A percentile compares a stretch with the other conserved stretches of the same genome.
Evolutionary conservation across 2,797 vertebrate genomes (phyloP).

Genomic region (Nannoperca obscura): DNA sequence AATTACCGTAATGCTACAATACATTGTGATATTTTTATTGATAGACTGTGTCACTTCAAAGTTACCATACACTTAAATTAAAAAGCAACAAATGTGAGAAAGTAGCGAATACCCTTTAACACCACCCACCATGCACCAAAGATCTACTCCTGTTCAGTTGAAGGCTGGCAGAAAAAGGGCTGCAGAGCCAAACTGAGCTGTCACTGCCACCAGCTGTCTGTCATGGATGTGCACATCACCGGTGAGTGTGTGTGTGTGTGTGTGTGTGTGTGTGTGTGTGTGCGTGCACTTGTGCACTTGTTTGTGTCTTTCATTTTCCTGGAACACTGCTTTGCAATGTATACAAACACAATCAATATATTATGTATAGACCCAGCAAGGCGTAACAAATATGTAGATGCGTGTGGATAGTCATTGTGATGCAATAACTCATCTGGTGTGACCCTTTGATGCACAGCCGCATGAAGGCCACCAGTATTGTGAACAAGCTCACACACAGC

Average conservation of each 20-base stretch:
- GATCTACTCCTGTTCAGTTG: slow-evolving; percentile 18
- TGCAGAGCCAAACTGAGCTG: slow-evolving; percentile 33
- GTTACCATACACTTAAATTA: not conserved
- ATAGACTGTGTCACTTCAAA: not conserved
- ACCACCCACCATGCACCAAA: slow-evolving; percentile 14
- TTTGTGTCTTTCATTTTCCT: slow-evolving; percentile 4
- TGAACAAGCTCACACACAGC: slow-evolving; percentile 18
- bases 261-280: not conserved
- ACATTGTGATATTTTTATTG: not conserved
- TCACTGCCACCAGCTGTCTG: slow-evolving; percentile 35
- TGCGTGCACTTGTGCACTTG: not conserved
- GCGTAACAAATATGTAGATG: not conserved
- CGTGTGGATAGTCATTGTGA: slow-evolving; percentile 7
- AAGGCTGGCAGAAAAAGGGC: slow-evolving; percentile 32
- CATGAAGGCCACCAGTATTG: slow-evolving; percentile 28
- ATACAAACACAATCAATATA: slow-evolving; percentile 7
- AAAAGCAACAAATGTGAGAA: not conserved
- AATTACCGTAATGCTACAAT: not conserved
- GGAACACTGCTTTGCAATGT: not conserved
- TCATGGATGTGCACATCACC: not conserved
- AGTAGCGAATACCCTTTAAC: not conserved
- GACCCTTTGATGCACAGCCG: slow-evolving; percentile 30
- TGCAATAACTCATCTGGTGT: slow-evolving; percentile 24
- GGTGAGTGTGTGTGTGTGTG: not conserved
- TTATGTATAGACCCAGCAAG: slow-evolving; percentile 11